A percentile compares a stretch with the other conserved stretches of the same genome.
Conservation (phyloP, 2,113 vertebrate genomes). For the Stigmatopora nigra region DNA sequence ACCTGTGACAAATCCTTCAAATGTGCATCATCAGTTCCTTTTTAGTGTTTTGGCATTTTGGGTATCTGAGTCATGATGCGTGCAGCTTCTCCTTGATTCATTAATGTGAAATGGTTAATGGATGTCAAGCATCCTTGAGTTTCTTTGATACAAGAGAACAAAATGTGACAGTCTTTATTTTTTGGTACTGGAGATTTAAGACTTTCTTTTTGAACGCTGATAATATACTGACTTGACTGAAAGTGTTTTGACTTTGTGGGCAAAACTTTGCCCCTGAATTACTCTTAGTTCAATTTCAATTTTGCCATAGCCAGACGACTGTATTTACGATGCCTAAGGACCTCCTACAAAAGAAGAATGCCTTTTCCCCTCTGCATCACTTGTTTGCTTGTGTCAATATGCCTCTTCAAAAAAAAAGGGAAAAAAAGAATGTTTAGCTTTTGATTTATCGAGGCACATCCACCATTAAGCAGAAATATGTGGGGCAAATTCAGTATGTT, state of each 20-base stretch:
- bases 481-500: neutral
- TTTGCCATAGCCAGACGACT: slow-evolving; percentile 8
- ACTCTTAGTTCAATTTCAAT: slow-evolving; percentile 41
- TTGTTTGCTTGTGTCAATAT: slow-evolving; percentile 22
- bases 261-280: slow-evolving; percentile 11
- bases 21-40: slow-evolving; percentile 37
- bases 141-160: slow-evolving; percentile 18
- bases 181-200: slow-evolving; percentile 16
- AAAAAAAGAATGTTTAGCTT: slow-evolving; percentile 42
- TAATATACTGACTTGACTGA: slow-evolving; percentile 34
- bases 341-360: slow-evolving; percentile 25
- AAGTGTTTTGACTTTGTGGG: slow-evolving; percentile 38
- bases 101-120: slow-evolving; percentile 51
- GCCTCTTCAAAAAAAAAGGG: slow-evolving; percentile 44
- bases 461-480: neutral
- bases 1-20: slow-evolving; percentile 23
- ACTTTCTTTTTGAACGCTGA: slow-evolving; percentile 14
- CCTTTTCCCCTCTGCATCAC: neutral
- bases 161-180: slow-evolving; percentile 32
- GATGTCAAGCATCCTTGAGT: slow-evolving; percentile 48
- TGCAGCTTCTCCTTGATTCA: slow-evolving; percentile 36
- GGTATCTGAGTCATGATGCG: slow-evolving; percentile 28
- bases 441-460: slow-evolving; percentile 2
- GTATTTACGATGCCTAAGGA: slow-evolving; percentile 19
- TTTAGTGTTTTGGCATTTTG: slow-evolving; percentile 26